phyloP scores from a whole-genome alignment of 2,888 invertebrate species.

The Ichneumoninae sp. region DNA sequence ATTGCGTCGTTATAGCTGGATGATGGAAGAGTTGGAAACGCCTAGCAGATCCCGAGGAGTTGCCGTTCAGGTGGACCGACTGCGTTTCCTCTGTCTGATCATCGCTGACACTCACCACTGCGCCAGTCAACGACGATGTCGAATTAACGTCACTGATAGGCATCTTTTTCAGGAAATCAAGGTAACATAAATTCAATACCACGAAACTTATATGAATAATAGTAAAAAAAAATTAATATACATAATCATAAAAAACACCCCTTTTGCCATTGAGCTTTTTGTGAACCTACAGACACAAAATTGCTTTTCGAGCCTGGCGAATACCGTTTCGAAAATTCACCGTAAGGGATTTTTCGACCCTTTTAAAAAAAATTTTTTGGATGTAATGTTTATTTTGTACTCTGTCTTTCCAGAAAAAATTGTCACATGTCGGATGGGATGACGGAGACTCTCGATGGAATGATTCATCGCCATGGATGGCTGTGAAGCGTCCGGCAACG shows the following conservation, averaged over 20 bases:
- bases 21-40: not conserved
- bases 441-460: not conserved
- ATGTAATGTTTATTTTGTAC: not conserved
- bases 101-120: conserved; percentile 1
- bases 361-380: not conserved
- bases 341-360: not conserved
- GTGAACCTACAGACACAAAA: no score
- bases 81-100: not conserved
- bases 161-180: not conserved
- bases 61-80: not conserved
- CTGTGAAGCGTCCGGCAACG: not conserved
- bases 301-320: not conserved
- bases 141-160: not conserved
- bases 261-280: no score
- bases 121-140: not conserved
- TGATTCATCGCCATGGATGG: not conserved
- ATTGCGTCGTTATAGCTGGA: not conserved
- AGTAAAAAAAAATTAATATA: not conserved
- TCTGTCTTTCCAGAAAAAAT: not conserved
- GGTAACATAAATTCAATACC: not conserved
- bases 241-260: no score
- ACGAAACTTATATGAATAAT: not conserved
- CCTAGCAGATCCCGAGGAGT: not conserved
- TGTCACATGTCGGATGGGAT: not conserved
- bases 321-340: not conserved